Base-by-base conservation (phyloP, 1,140 invertebrate genomes). In the Drosophila asahinai region DNA sequence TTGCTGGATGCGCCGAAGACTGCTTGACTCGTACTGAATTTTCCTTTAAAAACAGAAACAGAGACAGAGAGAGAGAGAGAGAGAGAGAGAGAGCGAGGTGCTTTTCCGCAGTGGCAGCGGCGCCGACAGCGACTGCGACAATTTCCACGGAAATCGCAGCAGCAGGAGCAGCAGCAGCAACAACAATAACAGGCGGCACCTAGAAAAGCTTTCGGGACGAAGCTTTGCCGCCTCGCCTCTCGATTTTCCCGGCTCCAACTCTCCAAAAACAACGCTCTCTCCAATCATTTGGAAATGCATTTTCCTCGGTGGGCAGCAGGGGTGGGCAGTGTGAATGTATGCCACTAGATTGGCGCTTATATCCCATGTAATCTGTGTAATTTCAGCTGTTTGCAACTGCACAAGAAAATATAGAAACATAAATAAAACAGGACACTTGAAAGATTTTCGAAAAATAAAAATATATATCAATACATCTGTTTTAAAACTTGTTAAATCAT, bases 1-100 rank as follows among this genome's bases (percentile, higher is more conserved):
- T 91, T 91, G 91, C 91, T 92, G 87, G 91, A 92, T 92, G 87
- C 91, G 87, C 86, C 86, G 86, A 92, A 90, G 91, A 92, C 91
- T 92, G 91, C 91, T 92, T 91, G 80, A 92, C 91, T 92, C 91
- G 91, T 91, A 92, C 91, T 92, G 83, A 92, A 72, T 80, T 71
- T 68, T 67, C 58, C 45, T 6, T 6, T 9, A 7, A 43, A 77
- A 36, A 57, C 45, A 57, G 43, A 66, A 15, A 48, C 27, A 27
- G 52, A 9, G 19, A 22, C 42, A 48, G 17, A 48, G n/a, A 30
- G 51, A 36, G 67, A 30, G 76, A 19, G 19, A 30, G 76, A 19
- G 19, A 19, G 19, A 79, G 60, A 74, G 64, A 67, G 73, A 72
- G 78, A 73, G 61, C 77, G 45, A 63, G 55, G 60, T 59, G 49